Conservation (phyloP, 2,888 invertebrate genomes). For the Stenurella melanura region DNA sequence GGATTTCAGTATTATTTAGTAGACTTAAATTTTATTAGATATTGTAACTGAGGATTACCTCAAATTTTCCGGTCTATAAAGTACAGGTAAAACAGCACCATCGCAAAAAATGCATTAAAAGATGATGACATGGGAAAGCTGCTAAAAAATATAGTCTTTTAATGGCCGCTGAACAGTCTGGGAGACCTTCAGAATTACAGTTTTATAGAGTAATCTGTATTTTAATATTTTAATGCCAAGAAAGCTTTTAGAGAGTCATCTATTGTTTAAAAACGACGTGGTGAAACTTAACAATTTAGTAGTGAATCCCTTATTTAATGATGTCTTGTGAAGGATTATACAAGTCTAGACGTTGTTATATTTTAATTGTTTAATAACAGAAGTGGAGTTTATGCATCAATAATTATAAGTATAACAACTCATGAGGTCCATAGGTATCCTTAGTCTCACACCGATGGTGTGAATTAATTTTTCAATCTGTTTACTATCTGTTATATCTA, state of each 20-base stretch:
- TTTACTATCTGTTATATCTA: too few relatives aligned
- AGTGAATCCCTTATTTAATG: not conserved
- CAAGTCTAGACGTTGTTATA: slow-evolving; percentile 13
- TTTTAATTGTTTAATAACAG: not conserved
- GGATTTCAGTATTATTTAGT: too few relatives aligned
- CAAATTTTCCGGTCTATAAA: too few relatives aligned
- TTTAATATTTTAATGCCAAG: not conserved
- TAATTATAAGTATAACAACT: too few relatives aligned
- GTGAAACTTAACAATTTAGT: not conserved
- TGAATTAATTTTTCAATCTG: too few relatives aligned
- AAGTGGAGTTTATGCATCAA: not conserved
- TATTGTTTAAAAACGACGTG: not conserved
- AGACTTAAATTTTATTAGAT: too few relatives aligned
- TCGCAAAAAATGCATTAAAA: too few relatives aligned
- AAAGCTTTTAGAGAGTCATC: slow-evolving; percentile 3
- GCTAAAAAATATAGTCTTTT: not conserved
- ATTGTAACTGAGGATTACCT: too few relatives aligned
- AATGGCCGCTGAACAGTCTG: not conserved
- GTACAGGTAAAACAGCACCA: too few relatives aligned
- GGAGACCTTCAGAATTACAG: not conserved
- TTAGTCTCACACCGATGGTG: too few relatives aligned
- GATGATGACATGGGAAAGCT: too few relatives aligned
- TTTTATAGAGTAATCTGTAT: not conserved
- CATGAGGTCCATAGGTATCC: too few relatives aligned
- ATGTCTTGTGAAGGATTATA: not conserved